Evolutionary conservation across 2,113 vertebrate species (phyloP).

Genomic region (Mormyrus iriodes): DNA sequence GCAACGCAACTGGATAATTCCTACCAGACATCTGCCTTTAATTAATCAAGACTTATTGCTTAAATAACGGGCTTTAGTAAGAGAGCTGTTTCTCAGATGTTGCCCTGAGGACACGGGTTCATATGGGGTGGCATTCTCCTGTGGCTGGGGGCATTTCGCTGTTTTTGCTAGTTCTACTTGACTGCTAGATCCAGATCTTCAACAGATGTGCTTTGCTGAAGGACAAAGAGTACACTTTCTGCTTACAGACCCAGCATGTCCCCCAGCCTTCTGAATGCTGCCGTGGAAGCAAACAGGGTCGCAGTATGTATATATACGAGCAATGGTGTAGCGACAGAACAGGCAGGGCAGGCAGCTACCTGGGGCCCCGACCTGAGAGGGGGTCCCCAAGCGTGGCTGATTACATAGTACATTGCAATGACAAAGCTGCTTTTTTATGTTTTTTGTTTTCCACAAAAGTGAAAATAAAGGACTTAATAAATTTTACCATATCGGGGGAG

Average conservation of each 20-base stretch:
- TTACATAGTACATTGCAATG: no score
- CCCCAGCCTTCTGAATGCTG: neutral
- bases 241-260: neutral
- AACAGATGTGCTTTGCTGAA: neutral
- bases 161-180: neutral
- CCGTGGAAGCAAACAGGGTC: neutral
- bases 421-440: no score
- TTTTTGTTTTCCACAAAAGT: no score
- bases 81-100: neutral
- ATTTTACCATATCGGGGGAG: no score
- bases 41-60: neutral
- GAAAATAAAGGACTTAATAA: no score
- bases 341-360: no score
- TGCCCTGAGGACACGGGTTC: neutral
- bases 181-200: neutral
- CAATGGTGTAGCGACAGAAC: no score
- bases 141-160: neutral
- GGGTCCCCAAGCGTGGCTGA: no score
- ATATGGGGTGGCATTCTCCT: neutral
- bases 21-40: neutral
- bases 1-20: neutral
- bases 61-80: neutral
- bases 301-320: neutral
- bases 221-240: neutral
- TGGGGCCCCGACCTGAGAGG: no score